These are phyloP conservation scores for Ochropleura plecta DNA, from an alignment of 2,888 invertebrate genomes.

Conservation along the genomic window DNA sequence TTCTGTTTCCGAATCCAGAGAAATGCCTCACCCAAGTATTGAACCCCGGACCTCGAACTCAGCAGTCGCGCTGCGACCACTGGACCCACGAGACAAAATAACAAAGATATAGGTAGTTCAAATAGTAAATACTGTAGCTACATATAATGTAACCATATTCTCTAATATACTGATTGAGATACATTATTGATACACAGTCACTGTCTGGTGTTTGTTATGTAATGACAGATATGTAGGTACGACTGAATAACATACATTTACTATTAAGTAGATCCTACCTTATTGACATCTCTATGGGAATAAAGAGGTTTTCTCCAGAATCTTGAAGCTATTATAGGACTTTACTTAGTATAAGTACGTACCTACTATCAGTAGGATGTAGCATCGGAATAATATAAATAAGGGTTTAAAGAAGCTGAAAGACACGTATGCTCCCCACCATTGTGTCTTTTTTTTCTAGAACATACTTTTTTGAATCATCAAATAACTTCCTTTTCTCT, in stretches of 20 bases:
- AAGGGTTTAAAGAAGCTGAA: not conserved
- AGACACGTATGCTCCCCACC: no score
- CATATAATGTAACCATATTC: not conserved
- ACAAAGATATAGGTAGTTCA: no score
- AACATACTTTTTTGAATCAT: no score
- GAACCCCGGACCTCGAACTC: no score
- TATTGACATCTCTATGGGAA: not conserved
- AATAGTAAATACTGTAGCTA: no score
- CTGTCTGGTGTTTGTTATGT: not conserved
- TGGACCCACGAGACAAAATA: no score
- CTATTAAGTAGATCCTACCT: not conserved
- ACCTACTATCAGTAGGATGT: not conserved
- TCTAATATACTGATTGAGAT: not conserved
- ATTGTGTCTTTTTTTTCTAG: no score
- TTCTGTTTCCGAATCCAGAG: no score
- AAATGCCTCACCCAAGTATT: no score
- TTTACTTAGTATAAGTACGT: not conserved
- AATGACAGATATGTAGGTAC: conserved; percentile 2
- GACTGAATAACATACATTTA: not conserved
- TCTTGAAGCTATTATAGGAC: not conserved
- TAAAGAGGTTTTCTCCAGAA: not conserved
- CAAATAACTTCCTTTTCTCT: no score
- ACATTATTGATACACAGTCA: not conserved
- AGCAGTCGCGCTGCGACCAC: no score
- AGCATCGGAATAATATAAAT: not conserved